Conservation (phyloP, 2,113 vertebrate species). For the Podiceps cristatus region DNA sequence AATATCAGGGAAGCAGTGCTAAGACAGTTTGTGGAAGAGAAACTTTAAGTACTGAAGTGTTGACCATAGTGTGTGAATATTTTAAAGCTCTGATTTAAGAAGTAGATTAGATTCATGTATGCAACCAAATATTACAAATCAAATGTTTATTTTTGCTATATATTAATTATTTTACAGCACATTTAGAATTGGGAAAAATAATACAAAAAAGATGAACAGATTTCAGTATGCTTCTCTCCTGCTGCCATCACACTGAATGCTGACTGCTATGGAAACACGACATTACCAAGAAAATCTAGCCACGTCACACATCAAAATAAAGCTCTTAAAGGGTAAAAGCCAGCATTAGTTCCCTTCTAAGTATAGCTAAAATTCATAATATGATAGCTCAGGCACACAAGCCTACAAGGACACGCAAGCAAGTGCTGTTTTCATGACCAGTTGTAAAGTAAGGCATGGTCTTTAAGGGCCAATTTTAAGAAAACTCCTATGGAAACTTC, state of each 20-base stretch:
- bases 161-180: not conserved
- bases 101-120: not conserved
- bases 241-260: not conserved
- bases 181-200: not conserved
- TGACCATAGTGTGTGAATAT: not conserved
- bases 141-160: not conserved
- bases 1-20: not conserved
- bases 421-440: not conserved
- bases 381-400: not conserved
- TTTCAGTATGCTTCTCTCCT: not conserved
- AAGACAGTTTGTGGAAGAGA: not conserved
- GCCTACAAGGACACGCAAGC: not conserved
- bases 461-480: not conserved
- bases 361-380: slow-evolving; percentile 35
- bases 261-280: not conserved
- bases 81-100: not conserved
- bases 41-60: not conserved
- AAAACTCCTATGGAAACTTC: not conserved
- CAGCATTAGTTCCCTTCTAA: slow-evolving; percentile 20
- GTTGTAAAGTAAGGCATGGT: not conserved
- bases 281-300: not conserved
- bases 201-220: not conserved
- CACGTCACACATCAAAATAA: slow-evolving; percentile 46
- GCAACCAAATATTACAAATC: not conserved
- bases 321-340: slow-evolving; percentile 29